Evolutionary conservation across 2,113 vertebrate species (phyloP), one percentile per base, ranked within the genome.

Genomic region (Centropristis striata): DNA sequence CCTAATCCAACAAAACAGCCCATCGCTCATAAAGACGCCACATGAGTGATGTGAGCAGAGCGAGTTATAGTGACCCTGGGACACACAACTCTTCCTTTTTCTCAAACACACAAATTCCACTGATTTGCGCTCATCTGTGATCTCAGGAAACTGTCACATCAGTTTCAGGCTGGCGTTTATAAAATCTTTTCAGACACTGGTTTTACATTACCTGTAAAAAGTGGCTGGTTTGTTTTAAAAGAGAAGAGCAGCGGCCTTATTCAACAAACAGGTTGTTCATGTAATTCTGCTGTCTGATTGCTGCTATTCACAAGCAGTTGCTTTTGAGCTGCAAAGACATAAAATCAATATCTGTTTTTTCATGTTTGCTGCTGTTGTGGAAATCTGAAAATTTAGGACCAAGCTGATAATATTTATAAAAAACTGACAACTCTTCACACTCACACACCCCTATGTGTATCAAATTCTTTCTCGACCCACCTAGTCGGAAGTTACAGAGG

Each of bases 11-110:
- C 77, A 70, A 82, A 84, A 84, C 81, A 78, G 85, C 39, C 88
- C 89, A 88, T 92, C 74, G 61, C 90, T 92, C 93, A 94, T 93
- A 94, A 95, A 93, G 78, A 77, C 51, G 85, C 79, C 84, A 71
- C 79, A 76, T 88, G 89, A 94, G 70, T 69, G 93, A 93, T 91
- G 90, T 75, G 87, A 82, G 86, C 80, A 3, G 15, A 80, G 86
- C 84, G 65, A 83, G 86, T 93, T 93, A 95, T 72, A 77, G 86
- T 11, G 85, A 92, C 89, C 91, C 84, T 61, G 94, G 93, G 94
- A 93, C 85, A 81, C 84, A 87, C 90, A 90, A 92, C 84, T 92
- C 91, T 86, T 86, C 60, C 46, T 15, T 67, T 47, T 39, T 55
- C 77, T 76, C 78, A 55, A 83, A 87, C 67, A 63, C 69, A 50